Conservation (phyloP, 1,140 invertebrate genomes). For the Dinothrombium tinctorium region DNA sequence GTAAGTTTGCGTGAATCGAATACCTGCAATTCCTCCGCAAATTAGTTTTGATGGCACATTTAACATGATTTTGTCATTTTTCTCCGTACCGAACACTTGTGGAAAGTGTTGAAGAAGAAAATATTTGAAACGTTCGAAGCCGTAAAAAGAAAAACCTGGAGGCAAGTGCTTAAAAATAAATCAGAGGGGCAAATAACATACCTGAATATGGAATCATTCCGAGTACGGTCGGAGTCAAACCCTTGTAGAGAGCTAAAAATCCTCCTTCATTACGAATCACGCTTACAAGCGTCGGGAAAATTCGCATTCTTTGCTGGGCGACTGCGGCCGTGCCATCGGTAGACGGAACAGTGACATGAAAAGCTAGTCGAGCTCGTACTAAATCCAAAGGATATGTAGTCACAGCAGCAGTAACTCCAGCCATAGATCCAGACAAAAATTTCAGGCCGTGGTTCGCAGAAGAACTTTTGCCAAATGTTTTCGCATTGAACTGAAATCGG, state of each 20-base stretch:
- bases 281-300: not conserved
- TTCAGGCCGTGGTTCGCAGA: conserved; percentile 36
- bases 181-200: conserved; percentile 1
- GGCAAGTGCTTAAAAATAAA: conserved; percentile 4
- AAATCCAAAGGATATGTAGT: conserved; percentile 87
- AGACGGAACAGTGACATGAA: conserved; percentile 39
- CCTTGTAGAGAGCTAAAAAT: conserved; percentile 52
- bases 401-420: conserved; percentile 51
- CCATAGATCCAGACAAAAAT: conserved; percentile 53
- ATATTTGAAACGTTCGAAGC: conserved; percentile 62
- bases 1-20: not conserved
- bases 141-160: conserved; percentile 65
- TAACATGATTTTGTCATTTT: conserved; percentile 39
- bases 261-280: conserved; percentile 44
- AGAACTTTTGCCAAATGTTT: not conserved
- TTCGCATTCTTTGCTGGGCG: not conserved
- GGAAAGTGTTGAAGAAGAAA: conserved; percentile 54
- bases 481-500: not conserved
- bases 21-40: conserved; percentile 58
- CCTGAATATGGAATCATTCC: conserved; percentile 73
- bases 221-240: conserved; percentile 58
- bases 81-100: conserved; percentile 44
- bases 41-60: conserved; percentile 53
- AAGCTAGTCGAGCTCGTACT: conserved; percentile 69
- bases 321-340: not conserved